Percentiles rank a stretch among this genome's conserved stretches.
phyloP scores from a whole-genome alignment of 2,113 vertebrate species.

The Noctilio leporinus region DNA sequence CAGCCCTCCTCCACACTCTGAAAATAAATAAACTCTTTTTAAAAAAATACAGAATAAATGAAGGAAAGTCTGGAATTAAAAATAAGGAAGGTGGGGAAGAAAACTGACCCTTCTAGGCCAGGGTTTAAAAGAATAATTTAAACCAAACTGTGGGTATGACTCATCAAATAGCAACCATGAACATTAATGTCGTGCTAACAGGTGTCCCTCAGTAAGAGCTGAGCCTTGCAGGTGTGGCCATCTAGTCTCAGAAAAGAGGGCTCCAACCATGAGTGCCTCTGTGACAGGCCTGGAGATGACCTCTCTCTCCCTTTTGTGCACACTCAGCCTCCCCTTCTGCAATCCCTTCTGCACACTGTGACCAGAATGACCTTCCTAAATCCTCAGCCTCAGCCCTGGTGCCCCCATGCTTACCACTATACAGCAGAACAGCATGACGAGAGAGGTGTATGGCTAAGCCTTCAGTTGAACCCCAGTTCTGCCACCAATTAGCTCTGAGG shows the following conservation, averaged over 20 bases:
- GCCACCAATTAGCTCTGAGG: not conserved
- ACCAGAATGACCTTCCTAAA: not conserved
- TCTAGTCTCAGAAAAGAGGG: not conserved
- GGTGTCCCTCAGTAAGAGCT: not conserved
- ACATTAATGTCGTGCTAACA: too few relatives aligned
- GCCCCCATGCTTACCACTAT: too few relatives aligned
- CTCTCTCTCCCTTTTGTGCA: not conserved
- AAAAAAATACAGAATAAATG: not conserved
- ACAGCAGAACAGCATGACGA: accelerated
- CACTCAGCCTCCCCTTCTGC: not conserved
- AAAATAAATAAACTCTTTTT: too few relatives aligned
- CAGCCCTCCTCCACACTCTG: too few relatives aligned
- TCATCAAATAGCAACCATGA: not conserved
- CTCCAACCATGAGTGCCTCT: not conserved
- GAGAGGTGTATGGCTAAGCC: not conserved
- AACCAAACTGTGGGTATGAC: not conserved
- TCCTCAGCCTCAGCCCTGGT: not conserved
- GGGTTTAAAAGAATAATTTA: not conserved
- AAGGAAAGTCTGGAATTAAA: constrained; percentile 2
- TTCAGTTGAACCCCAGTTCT: not conserved
- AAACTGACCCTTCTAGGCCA: not conserved
- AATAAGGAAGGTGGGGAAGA: not conserved
- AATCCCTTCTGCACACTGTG: not conserved
- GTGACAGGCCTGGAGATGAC: not conserved
- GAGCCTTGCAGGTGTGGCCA: not conserved